phyloP scores from a whole-genome alignment of 2,113 vertebrate genomes.

The Amblyornis subalaris region DNA sequence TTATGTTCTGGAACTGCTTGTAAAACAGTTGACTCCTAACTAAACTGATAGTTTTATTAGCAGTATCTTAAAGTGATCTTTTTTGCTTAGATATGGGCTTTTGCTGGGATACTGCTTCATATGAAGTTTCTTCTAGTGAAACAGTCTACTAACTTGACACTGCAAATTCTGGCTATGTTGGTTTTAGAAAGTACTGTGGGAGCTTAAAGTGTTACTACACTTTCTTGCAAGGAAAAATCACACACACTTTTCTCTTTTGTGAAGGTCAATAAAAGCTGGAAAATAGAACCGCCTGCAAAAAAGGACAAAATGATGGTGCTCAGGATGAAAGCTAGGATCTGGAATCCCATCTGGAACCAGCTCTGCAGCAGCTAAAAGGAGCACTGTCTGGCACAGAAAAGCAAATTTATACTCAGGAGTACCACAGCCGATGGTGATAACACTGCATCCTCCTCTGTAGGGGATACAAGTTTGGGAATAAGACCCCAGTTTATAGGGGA shows the following conservation, averaged over 20 bases:
- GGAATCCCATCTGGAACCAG: not conserved
- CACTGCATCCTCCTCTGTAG: fast-evolving
- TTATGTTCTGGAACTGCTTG: not conserved
- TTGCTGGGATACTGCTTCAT: not conserved
- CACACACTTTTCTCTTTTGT: not conserved
- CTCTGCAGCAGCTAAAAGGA: not conserved
- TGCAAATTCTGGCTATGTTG: not conserved
- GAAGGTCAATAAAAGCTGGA: not conserved
- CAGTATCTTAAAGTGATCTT: not conserved
- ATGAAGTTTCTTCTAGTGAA: not conserved
- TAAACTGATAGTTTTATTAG: not conserved
- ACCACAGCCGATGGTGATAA: not conserved
- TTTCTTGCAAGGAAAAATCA: not conserved
- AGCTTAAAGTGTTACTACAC: not conserved
- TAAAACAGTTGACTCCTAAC: not conserved
- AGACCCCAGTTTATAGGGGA: not conserved
- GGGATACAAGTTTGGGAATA: not conserved
- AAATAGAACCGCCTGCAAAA: not conserved
- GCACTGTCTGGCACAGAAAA: not conserved
- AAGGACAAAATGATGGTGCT: not conserved
- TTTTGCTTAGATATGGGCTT: not conserved
- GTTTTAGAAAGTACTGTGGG: not conserved
- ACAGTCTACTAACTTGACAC: not conserved
- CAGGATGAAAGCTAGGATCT: not conserved
- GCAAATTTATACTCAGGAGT: not conserved